Conservation (phyloP, 1,140 invertebrate species). For the Centruroides vittatus region DNA sequence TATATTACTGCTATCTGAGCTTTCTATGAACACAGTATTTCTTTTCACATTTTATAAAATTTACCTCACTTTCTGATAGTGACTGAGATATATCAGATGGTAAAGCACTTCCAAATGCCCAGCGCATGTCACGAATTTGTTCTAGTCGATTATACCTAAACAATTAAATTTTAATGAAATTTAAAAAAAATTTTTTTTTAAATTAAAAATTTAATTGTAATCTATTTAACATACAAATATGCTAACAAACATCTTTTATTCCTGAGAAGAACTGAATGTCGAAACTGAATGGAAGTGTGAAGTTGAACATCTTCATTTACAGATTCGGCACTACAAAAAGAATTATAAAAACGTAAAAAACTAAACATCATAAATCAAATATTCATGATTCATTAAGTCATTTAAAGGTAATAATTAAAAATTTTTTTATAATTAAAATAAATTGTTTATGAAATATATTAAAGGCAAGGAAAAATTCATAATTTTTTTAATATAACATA, state of each 20-base stretch:
- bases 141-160: constrained; percentile 56
- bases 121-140: constrained; percentile 64
- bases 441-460: too few species aligned
- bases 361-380: too few species aligned
- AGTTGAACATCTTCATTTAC: constrained; percentile 35
- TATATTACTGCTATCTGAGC: too few species aligned
- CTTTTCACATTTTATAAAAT: neutral
- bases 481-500: too few species aligned
- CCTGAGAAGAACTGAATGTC: constrained; percentile 68
- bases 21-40: too few species aligned
- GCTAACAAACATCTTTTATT: constrained; percentile 80
- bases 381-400: too few species aligned
- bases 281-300: constrained; percentile 52
- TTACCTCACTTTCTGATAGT: constrained; percentile 59
- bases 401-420: too few species aligned
- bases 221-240: constrained; percentile 47
- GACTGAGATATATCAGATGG: constrained; percentile 67
- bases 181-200: neutral
- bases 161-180: neutral
- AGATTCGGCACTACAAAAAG: constrained; percentile 28
- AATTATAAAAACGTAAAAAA: too few species aligned
- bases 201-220: neutral
- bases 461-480: too few species aligned
- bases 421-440: too few species aligned
- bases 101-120: constrained; percentile 84